Base-by-base conservation (phyloP, 2,888 invertebrate genomes). In the Magallana nippona region DNA sequence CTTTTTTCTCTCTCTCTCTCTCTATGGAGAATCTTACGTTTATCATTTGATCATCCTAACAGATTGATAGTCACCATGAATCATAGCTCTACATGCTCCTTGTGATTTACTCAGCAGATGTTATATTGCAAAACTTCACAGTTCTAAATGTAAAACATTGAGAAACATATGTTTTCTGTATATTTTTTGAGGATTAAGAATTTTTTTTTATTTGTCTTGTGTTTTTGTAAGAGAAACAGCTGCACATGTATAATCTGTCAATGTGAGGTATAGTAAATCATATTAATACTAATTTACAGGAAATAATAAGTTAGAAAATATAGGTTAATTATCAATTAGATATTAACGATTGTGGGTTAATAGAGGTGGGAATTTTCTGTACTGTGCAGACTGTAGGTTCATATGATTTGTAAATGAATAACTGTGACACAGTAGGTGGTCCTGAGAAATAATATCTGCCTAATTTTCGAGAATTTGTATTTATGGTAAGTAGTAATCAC, bases 151-250 rank as follows among this genome's bases (percentile, higher is more conserved):
- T 10, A 22, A 71, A 71, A 71, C 71, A 71, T 71, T 60, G 15
- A 27, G 27, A 71, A 71, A 71, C 71, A 27, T 71, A 71, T 71
- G 71, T 71, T 71, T 71, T 71, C 32, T 71, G 22, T 13, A 71
- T 71, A 2, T 32, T 27, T 27, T 22, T 11, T 32, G 15, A 71
- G 27, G 71, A 71, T 71, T 32, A 71, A 15, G 15, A 63, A 32
- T 32, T 10, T 71, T 11, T 63, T 27, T 27, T 27, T 71, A 15
- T 71, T 17, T 71, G 13, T 71, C 71, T 27, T 27, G 32, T 71
- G 27, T 32, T 71, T 22, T 27, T 71, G 27, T 15, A 15, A 27
- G 13, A n/a, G 22, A 71, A 71, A 71, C 71, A 71, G 71, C 71
- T 71, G 71, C 71, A 32, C 8, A 44, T 44, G 44, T 44, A 22